These are phyloP conservation scores for Hyaena hyaena DNA, from an alignment of 2,113 vertebrate species.

Conservation along the genomic window DNA sequence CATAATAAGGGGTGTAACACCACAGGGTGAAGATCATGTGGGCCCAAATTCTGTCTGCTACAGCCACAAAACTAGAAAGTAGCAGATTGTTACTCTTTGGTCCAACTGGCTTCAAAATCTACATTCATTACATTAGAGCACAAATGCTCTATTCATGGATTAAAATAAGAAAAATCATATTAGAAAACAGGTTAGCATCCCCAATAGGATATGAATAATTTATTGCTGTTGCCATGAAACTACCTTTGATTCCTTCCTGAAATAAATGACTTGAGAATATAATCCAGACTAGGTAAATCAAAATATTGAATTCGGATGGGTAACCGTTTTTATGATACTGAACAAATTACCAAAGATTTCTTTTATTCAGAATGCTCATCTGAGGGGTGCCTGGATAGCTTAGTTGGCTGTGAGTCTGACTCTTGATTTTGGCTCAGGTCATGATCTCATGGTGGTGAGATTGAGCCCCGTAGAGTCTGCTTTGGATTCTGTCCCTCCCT, in stretches of 20 bases:
- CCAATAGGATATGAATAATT: background rate
- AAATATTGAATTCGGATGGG: background rate
- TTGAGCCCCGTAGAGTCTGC: too few relatives aligned
- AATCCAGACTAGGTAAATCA: background rate
- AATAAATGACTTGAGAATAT: background rate
- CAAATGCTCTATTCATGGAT: background rate
- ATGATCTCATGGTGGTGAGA: too few relatives aligned
- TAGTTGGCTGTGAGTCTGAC: too few relatives aligned
- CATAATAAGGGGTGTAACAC: background rate
- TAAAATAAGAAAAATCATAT: conserved; percentile 33
- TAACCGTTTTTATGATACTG: background rate
- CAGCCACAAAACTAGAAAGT: background rate
- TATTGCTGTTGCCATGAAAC: background rate
- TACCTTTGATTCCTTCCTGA: background rate
- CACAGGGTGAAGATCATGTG: background rate
- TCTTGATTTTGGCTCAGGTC: too few relatives aligned
- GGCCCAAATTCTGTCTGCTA: background rate
- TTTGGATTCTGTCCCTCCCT: too few relatives aligned
- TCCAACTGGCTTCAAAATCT: background rate
- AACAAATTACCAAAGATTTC: background rate
- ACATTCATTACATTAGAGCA: background rate
- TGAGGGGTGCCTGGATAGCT: too few relatives aligned
- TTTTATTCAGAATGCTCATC: too few relatives aligned
- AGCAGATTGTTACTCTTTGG: background rate
- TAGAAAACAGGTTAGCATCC: background rate